These are phyloP conservation scores for Mormyrus lacerda DNA, from an alignment of 2,113 vertebrate genomes.

Conservation along the genomic window DNA sequence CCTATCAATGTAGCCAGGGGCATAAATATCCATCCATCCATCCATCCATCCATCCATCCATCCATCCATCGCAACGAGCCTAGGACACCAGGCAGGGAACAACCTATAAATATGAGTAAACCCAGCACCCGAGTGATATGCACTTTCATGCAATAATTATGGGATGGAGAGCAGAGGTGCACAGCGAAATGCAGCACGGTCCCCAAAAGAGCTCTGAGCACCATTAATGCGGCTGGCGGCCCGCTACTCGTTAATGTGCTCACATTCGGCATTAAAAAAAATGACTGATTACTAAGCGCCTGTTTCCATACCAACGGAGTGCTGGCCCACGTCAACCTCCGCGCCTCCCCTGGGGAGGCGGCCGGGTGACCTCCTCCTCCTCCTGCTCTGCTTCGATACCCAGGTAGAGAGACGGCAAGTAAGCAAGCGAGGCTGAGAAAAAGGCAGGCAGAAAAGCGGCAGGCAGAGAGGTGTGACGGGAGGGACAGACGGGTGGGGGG, in stretches of 20 bases:
- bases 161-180: background rate
- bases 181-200: background rate
- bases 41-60: background rate
- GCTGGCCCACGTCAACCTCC: background rate
- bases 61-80: background rate
- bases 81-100: background rate
- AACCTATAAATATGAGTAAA: background rate
- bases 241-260: background rate
- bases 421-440: background rate
- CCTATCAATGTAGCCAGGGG: background rate
- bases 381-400: background rate
- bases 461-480: background rate
- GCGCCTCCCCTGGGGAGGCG: background rate
- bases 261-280: background rate
- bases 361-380: background rate
- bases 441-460: background rate
- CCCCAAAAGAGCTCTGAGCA: background rate
- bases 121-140: background rate
- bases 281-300: background rate
- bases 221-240: background rate
- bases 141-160: slow-evolving; percentile 9
- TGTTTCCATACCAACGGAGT: background rate
- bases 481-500: background rate
- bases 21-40: background rate
- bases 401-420: background rate